Conservation (phyloP, 2,113 vertebrate species). For the Sinocyclocheilus rhinocerous region DNA sequence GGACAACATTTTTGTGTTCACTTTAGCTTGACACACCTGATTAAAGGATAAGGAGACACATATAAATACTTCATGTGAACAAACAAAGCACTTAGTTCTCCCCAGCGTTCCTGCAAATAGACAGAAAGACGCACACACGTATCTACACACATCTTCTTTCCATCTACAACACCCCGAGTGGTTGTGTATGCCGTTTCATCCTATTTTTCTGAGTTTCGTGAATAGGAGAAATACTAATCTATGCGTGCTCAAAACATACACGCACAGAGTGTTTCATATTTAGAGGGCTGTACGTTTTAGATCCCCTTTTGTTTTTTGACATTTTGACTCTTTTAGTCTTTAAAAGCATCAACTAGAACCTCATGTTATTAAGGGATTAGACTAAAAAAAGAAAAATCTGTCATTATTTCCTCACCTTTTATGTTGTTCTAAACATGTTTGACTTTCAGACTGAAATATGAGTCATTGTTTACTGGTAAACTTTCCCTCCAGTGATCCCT, state of each 20-base stretch:
- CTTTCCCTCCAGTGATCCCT: background rate
- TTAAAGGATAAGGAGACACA: conserved; percentile 4
- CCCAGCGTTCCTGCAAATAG: background rate
- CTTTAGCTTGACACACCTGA: conserved; percentile 10
- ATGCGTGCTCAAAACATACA: conserved; percentile 65
- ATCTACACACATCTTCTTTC: background rate
- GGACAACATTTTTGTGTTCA: background rate
- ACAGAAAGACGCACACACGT: background rate
- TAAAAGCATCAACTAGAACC: background rate
- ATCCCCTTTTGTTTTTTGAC: background rate
- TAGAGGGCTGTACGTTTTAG: background rate
- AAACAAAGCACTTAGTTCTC: conserved; percentile 21
- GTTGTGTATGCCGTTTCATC: conserved; percentile 39
- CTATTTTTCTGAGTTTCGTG: conserved; percentile 28
- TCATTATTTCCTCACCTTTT: background rate
- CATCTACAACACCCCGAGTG: conserved; percentile 5
- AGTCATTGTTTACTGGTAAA: background rate
- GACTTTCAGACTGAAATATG: background rate
- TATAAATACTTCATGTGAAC: conserved; percentile 15
- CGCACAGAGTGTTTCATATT: conserved; percentile 56
- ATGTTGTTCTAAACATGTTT: background rate
- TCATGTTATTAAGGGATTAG: background rate
- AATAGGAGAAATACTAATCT: conserved; percentile 14
- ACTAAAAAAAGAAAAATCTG: background rate
- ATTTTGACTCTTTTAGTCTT: background rate